Base-by-base conservation (phyloP, 2,113 vertebrate species). In the Podarcis raffonei region DNA sequence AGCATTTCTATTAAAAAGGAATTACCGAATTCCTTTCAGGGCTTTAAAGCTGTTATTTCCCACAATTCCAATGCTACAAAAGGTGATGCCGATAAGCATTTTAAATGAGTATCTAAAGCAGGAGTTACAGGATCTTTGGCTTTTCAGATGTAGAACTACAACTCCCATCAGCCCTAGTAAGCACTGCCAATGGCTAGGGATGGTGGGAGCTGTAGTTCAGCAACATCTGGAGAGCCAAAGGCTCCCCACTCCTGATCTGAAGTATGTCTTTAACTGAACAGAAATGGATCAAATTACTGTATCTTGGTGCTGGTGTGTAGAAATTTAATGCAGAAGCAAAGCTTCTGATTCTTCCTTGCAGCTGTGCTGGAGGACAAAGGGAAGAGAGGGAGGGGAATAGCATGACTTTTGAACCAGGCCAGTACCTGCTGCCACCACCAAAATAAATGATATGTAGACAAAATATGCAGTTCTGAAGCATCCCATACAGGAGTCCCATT, bases 101-200 rank as follows among this genome's bases (percentile, higher is more conserved):
- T 62, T 76, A 77, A 0, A 0, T 37, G 25, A 2, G 9, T 53
- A 53, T 53, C 48, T 11, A 53, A 53, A 53, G 48, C 48, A 53
- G 48, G 48, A 53, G 48, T 53, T 53, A 53, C 48, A 53, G 48
- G 48, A 12, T 53, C 48, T 53, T 53, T 53, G 1, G 9, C 48
- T 53, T 53, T 53, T 53, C 48, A 53, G 48, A 53, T 53, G 48
- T 53, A 12, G 48, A 53, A 53, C 11, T 53, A 53, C 48, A 12
- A 53, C 48, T 53, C 48, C 48, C 48, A 53, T 53, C 48, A 48
- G 42, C 11, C 48, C 48, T 53, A 53, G 48, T 53, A 53, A 53
- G 48, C 48, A 53, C 48, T 53, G 48, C 48, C 48, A 53, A 12
- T 53, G 48, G 48, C 48, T 53, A 53, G 48, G 2, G 48, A 53